A percentile compares a stretch with the other conserved stretches of the same genome.
Conservation (phyloP, 2,797 vertebrate genomes). For the Chaenodraco wilsoni region DNA sequence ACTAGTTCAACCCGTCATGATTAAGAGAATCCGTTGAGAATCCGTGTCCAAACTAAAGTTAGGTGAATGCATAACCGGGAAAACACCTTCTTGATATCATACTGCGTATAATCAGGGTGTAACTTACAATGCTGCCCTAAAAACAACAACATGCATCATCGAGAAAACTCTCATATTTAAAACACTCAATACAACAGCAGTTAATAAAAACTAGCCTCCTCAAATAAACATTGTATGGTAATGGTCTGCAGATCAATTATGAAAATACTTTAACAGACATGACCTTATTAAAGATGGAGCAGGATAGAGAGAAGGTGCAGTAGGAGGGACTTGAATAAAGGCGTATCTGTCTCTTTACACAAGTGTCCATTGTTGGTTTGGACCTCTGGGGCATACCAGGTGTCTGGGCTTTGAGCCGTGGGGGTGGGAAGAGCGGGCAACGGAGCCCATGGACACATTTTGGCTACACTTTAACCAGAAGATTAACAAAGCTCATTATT, state of each 20-base stretch:
- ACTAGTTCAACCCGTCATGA: neutral
- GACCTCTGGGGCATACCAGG: constrained; percentile 77
- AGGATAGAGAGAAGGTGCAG: constrained; percentile 45
- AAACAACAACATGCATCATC: neutral
- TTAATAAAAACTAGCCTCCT: neutral
- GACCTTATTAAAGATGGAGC: constrained; percentile 41
- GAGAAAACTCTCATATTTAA: neutral
- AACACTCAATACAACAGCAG: neutral
- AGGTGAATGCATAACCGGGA: neutral
- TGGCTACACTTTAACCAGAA: constrained; percentile 75
- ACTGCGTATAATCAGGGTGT: neutral
- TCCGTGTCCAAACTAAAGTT: constrained; percentile 7
- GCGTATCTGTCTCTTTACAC: constrained; percentile 73
- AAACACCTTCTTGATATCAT: constrained; percentile 6
- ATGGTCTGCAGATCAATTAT: constrained; percentile 19
- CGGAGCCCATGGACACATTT: constrained; percentile 56
- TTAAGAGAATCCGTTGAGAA: neutral
- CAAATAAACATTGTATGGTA: neutral
- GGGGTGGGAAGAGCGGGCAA: constrained; percentile 45
- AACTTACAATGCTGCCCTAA: neutral
- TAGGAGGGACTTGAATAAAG: constrained; percentile 65
- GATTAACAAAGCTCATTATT: constrained; percentile 63
- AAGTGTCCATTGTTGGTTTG: constrained; percentile 79
- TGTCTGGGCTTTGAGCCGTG: constrained; percentile 71
- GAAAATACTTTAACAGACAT: constrained; percentile 21